These are phyloP conservation scores for Agonum fuliginosum DNA, from an alignment of 2,888 invertebrate species.

Conservation along the genomic window DNA sequence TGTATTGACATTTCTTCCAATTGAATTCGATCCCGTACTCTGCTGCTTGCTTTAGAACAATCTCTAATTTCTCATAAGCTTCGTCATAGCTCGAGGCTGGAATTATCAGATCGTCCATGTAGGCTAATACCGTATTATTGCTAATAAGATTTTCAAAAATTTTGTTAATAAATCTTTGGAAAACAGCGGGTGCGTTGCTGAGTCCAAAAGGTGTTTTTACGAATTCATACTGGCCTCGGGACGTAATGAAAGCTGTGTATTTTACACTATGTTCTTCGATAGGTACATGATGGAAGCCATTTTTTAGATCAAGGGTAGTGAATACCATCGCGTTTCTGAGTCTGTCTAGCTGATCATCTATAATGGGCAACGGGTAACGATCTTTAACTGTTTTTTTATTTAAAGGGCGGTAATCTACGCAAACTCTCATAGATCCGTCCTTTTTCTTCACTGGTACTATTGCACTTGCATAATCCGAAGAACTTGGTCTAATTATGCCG, in stretches of 20 bases:
- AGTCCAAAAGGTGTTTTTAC: constrained; percentile 52
- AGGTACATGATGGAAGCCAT: constrained; percentile 65
- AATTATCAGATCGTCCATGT: constrained; percentile 61
- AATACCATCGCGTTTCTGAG: constrained; percentile 26
- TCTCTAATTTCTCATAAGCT: constrained; percentile 16
- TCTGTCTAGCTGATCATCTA: constrained; percentile 24
- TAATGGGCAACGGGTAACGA: constrained; percentile 27
- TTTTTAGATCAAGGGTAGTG: constrained; percentile 61
- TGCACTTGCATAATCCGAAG: constrained; percentile 49
- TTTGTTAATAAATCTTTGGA: too few relatives aligned
- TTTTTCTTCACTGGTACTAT: constrained; percentile 49
- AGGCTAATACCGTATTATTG: constrained; percentile 41
- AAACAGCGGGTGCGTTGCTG: too few relatives aligned
- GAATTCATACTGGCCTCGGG: constrained; percentile 56
- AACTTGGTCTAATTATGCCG: constrained; percentile 45
- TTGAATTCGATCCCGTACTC: constrained; percentile 55
- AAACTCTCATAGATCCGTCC: constrained; percentile 31
- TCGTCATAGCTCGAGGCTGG: constrained; percentile 45
- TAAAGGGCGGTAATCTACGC: constrained; percentile 34
- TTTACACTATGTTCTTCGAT: constrained; percentile 59
- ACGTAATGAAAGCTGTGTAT: constrained; percentile 60
- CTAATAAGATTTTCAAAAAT: constrained; percentile 46
- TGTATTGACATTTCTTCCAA: constrained; percentile 53
- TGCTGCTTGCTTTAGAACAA: constrained; percentile 27
- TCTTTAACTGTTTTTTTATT: constrained; percentile 45